These are phyloP conservation scores for Rotaria sp. DNA, from an alignment of 2,888 invertebrate genomes.

Conservation along the genomic window DNA sequence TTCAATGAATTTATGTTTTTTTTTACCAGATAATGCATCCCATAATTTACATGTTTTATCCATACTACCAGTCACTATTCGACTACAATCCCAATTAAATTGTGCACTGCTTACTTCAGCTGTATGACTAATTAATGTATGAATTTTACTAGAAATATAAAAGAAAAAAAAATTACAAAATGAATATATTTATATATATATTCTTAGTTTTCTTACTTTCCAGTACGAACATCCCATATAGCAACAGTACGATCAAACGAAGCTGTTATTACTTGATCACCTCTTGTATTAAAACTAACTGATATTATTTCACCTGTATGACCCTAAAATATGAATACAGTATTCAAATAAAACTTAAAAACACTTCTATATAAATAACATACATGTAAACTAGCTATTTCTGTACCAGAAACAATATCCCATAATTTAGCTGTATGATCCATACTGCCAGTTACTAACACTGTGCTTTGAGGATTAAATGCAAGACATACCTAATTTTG, in stretches of 20 bases:
- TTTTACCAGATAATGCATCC: conserved; percentile 49
- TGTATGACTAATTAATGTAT: conserved; percentile 54
- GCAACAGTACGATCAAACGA: conserved; percentile 72
- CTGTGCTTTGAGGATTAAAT: conserved; percentile 65
- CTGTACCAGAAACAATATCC: conserved; percentile 64
- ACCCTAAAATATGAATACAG: conserved; percentile 53
- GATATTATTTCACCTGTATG: conserved; percentile 72
- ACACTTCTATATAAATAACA: conserved; percentile 38
- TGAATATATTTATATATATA: background rate
- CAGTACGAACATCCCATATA: conserved; percentile 67
- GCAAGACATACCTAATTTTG: conserved; percentile 49
- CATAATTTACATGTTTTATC: conserved; percentile 55
- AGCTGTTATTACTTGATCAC: conserved; percentile 67
- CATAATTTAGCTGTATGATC: conserved; percentile 69
- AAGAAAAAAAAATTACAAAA: no score
- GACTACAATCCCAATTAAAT: conserved; percentile 56
- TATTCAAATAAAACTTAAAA: background rate
- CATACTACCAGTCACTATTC: conserved; percentile 56
- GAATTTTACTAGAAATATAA: conserved; percentile 45
- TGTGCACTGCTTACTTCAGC: conserved; percentile 56
- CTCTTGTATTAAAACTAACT: conserved; percentile 66
- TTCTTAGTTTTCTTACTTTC: conserved; percentile 47
- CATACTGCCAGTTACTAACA: conserved; percentile 70
- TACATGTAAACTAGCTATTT: conserved; percentile 49
- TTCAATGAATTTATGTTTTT: conserved; percentile 41